Percentiles rank a stretch among this genome's conserved stretches.
These are phyloP conservation scores for Oceanodroma leucorhoa DNA, from an alignment of 2,797 vertebrate species.

Conservation along the genomic window DNA sequence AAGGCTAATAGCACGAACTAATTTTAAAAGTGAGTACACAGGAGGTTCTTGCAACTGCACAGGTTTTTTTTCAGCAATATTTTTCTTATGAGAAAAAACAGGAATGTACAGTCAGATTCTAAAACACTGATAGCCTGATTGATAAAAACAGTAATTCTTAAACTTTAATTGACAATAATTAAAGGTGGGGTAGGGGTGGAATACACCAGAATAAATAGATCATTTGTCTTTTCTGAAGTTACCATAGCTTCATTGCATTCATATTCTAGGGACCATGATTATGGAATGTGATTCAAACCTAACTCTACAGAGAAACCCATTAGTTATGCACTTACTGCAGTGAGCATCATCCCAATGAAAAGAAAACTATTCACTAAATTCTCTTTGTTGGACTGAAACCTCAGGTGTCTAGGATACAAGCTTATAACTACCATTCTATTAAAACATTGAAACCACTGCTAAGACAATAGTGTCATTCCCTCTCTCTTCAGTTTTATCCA, in stretches of 20 bases:
- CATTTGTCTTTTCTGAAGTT: neutral
- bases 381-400: neutral
- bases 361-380: neutral
- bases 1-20: neutral
- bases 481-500: neutral
- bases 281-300: neutral
- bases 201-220: neutral
- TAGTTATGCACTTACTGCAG: neutral
- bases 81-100: neutral
- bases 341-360: neutral
- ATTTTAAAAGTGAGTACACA: neutral
- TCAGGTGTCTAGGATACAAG: neutral
- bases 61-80: rapidly evolving
- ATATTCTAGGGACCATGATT: neutral
- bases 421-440: neutral
- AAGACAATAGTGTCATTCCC: neutral
- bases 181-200: neutral
- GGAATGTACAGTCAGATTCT: neutral
- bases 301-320: neutral
- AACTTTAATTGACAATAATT: neutral
- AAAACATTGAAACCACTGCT: neutral
- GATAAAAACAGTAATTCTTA: neutral
- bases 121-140: neutral
- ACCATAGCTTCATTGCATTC: neutral
- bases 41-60: neutral